phyloP scores from a whole-genome alignment of 2,797 vertebrate genomes.

The Rhinella marina region DNA sequence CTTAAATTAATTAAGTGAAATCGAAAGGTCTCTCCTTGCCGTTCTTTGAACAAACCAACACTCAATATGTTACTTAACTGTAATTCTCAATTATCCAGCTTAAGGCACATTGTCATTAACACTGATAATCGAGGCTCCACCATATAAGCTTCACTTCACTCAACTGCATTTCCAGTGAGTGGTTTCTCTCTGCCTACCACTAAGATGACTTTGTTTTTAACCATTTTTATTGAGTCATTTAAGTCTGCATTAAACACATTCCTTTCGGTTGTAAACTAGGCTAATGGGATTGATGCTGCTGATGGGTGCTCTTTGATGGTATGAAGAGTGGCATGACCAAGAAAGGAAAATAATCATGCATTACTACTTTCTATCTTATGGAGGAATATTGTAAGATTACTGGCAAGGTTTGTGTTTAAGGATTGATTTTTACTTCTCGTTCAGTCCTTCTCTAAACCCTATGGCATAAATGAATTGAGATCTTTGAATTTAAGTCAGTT shows the following conservation, averaged over 20 bases:
- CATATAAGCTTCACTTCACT: not conserved
- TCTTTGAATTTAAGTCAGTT: not conserved
- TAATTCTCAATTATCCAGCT: conserved; percentile 1
- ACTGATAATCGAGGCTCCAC: not conserved
- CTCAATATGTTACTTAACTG: conserved; percentile 9
- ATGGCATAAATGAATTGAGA: not conserved
- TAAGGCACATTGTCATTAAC: conserved; percentile 15
- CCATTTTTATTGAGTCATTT: not conserved
- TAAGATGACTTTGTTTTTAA: not conserved
- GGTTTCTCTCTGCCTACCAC: not conserved
- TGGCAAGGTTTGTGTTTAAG: too few relatives aligned
- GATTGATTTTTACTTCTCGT: too few relatives aligned
- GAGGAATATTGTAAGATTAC: too few relatives aligned
- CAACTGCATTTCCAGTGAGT: not conserved
- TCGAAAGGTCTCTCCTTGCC: not conserved
- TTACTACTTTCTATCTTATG: too few relatives aligned
- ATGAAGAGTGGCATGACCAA: too few relatives aligned
- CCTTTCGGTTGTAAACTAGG: too few relatives aligned
- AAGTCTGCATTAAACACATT: not conserved
- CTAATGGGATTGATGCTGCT: too few relatives aligned
- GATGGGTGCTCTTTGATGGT: too few relatives aligned
- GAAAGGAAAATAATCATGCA: too few relatives aligned
- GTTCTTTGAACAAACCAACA: not conserved
- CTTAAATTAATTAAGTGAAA: not conserved
- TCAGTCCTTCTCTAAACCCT: not conserved